Evolutionary conservation across 2,797 vertebrate species (phyloP).

Genomic region (Harpagifer antarcticus): DNA sequence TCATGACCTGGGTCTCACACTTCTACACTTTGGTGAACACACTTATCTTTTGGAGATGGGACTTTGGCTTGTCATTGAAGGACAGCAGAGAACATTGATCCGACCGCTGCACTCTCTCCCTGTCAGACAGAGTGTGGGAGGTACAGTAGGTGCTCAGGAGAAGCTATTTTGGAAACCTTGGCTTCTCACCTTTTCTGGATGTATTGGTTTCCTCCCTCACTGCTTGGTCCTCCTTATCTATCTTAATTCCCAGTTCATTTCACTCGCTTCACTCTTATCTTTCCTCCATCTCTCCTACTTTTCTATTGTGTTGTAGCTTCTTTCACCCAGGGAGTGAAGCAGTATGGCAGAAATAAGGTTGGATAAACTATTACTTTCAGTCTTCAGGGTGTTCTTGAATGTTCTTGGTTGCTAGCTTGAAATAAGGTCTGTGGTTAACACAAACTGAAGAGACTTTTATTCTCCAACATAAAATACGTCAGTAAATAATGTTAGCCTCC

Average conservation of each 20-base stretch:
- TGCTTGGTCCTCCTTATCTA: constrained; percentile 34
- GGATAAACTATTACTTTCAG: not conserved
- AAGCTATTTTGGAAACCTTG: not conserved
- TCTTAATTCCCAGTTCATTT: constrained; percentile 31
- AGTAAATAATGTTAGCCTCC: no score
- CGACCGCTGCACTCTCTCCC: constrained; percentile 26
- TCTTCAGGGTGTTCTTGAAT: not conserved
- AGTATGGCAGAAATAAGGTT: constrained; percentile 4
- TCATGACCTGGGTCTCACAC: constrained; percentile 3
- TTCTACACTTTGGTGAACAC: constrained; percentile 7
- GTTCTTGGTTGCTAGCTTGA: no score
- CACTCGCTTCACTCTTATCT: constrained; percentile 18
- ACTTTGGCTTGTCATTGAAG: constrained; percentile 17
- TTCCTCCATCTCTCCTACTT: not conserved
- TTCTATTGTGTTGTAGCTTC: not conserved
- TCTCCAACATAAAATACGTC: no score
- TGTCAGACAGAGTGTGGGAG: constrained; percentile 25
- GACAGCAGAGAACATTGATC: constrained; percentile 29
- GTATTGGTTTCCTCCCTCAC: not conserved
- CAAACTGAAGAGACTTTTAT: no score
- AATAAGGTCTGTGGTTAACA: no score
- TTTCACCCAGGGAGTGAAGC: constrained; percentile 4
- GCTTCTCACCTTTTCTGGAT: not conserved
- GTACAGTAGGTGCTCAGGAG: constrained; percentile 20
- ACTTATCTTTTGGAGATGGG: constrained; percentile 13